Evolutionary conservation across 2,797 vertebrate genomes (phyloP).

Genomic region (Melanotaenia maccullochi): DNA sequence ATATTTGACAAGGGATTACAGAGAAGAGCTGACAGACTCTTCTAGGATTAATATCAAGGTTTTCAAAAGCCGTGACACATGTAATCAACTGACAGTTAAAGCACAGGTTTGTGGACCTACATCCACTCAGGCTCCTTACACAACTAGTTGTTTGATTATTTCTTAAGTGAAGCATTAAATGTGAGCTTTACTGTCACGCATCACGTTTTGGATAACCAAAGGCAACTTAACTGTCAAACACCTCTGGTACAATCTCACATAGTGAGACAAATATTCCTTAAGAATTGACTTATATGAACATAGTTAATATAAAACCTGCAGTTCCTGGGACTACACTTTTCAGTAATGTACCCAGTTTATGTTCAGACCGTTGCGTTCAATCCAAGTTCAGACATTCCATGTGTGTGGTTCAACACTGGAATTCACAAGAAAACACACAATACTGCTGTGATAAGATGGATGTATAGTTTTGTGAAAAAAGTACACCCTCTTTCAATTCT

Average conservation of each 20-base stretch:
- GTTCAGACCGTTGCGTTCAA: not conserved
- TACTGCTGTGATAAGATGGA: not conserved
- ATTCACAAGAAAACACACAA: not conserved
- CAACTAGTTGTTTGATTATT: slow-evolving; percentile 22
- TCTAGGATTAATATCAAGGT: slow-evolving; percentile 37
- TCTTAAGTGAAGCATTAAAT: slow-evolving; percentile 28
- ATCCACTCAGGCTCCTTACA: slow-evolving; percentile 11
- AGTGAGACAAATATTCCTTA: no score
- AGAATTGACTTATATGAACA: no score
- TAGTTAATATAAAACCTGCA: not conserved
- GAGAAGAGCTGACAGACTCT: slow-evolving; percentile 39
- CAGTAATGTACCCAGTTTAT: no score
- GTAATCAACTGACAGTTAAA: slow-evolving; percentile 2
- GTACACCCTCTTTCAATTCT: not conserved
- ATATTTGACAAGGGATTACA: slow-evolving; percentile 28
- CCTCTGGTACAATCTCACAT: slow-evolving; percentile 43
- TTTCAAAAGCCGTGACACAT: slow-evolving; percentile 15
- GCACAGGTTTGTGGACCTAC: slow-evolving; percentile 23
- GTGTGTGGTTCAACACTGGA: not conserved
- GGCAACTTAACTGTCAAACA: slow-evolving; percentile 41
- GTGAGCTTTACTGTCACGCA: slow-evolving; percentile 15
- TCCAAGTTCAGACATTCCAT: not conserved
- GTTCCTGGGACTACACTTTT: no score
- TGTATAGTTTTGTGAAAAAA: not conserved
- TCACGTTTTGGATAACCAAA: slow-evolving; percentile 38